Evolutionary conservation across 2,888 invertebrate genomes (phyloP), one percentile per base, ranked within the genome.

Genomic region (Terebella lapidaria): DNA sequence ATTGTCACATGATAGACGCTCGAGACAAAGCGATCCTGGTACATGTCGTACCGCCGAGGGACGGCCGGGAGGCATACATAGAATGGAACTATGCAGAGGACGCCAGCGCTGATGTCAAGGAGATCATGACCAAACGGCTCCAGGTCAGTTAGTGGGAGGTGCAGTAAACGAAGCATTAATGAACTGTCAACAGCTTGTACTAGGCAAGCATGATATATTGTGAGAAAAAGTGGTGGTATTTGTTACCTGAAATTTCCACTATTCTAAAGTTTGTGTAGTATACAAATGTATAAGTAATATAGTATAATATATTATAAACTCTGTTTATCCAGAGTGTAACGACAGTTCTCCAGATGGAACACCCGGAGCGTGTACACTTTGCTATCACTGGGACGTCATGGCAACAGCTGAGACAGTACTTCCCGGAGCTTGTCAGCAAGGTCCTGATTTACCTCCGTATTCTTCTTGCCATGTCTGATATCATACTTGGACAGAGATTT

Each of bases 1-100:
- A 80, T 74, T 95, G 94, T 80, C 91, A 89, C 0, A 92, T 96
- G 72, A 85, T 96, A 0, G 84, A 83, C 22, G 78, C 81, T 1
- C 79, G 80, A 2, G 85, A 85, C 60, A 81, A 83, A 5, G 85
- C 87, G 1, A 83, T 87, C 54, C 80, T 85, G 10, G 85, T 87
- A 0, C 75, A 79, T 52, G 80, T 79, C 2, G 64, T 69, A 52
- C 61, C 68, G 4, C 71, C 70, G 27, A 63, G 68, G 5, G 62
- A 60, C 1, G 57, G 42, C 42, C 46, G 52, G 22, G 51, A 25
- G 1, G 54, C 62, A 18, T n/a, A 52, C 26, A 46, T 68, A 18
- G 58, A 63, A 47, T 69, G 62, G 63, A 60, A 59, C 24, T 64
- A 66, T 22, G 63, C 65, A 2, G 66, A 65, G 2, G 60, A 67